These are phyloP conservation scores for Tetropium fuscum DNA, from an alignment of 2,888 invertebrate genomes.

Conservation along the genomic window DNA sequence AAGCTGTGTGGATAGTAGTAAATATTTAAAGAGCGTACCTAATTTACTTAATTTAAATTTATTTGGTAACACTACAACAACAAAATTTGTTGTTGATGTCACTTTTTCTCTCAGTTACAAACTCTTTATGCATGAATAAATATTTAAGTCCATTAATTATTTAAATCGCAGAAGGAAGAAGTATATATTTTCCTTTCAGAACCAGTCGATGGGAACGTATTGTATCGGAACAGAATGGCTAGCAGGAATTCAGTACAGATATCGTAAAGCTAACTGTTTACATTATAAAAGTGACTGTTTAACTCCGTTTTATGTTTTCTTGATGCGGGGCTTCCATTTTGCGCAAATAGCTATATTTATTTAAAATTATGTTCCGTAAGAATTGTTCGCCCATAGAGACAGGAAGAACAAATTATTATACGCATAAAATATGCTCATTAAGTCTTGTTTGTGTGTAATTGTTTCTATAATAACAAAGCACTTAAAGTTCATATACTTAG, in stretches of 20 bases:
- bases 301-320: slow-evolving; percentile 27
- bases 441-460: slow-evolving; percentile 55
- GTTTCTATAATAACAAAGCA: slow-evolving; percentile 55
- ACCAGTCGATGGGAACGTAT: no score
- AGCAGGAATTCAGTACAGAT: neutral
- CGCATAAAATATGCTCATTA: slow-evolving; percentile 56
- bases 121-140: no score
- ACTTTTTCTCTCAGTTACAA: no score
- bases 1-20: no score
- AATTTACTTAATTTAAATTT: no score
- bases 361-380: slow-evolving; percentile 50
- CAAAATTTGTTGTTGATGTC: no score
- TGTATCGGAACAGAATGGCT: slow-evolving; percentile 8
- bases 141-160: no score
- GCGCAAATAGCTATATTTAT: slow-evolving; percentile 41
- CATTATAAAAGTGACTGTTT: slow-evolving; percentile 24
- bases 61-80: no score
- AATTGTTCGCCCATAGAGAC: slow-evolving; percentile 49
- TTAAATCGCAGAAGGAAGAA: no score
- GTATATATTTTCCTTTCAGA: slow-evolving; percentile 6
- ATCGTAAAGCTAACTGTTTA: slow-evolving; percentile 27
- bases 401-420: slow-evolving; percentile 55
- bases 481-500: slow-evolving; percentile 50
- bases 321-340: slow-evolving; percentile 23
- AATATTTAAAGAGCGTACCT: no score